Evolutionary conservation across 2,113 vertebrate genomes (phyloP).

Genomic region (Laterallus jamaicensis): DNA sequence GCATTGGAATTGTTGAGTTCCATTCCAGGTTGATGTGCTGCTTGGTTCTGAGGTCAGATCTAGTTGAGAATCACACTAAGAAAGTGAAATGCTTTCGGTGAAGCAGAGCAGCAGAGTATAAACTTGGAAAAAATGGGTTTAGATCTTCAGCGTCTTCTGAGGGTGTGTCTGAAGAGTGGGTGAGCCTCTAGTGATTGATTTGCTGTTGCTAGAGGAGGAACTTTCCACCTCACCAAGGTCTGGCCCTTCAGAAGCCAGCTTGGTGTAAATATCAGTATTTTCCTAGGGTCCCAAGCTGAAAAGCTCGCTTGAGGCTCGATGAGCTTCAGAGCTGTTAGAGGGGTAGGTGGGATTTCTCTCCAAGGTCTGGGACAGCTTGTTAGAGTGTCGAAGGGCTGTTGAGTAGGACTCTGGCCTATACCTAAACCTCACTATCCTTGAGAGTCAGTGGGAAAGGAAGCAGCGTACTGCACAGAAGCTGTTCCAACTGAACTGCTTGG

Average conservation of each 20-base stretch:
- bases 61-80: neutral
- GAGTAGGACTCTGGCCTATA: neutral
- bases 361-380: neutral
- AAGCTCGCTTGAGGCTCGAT: neutral
- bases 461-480: neutral
- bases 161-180: neutral
- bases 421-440: neutral
- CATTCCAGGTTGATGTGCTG: neutral
- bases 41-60: neutral
- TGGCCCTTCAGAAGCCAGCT: neutral
- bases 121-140: neutral
- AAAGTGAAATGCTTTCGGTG: neutral
- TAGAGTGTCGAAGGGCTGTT: neutral
- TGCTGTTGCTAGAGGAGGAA: neutral
- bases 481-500: neutral
- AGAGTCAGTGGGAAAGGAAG: neutral
- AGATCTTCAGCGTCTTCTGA: neutral
- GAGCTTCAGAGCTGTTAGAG: neutral
- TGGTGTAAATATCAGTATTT: neutral
- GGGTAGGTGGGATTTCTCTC: rapidly evolving
- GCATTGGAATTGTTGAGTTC: neutral
- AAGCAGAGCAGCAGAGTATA: neutral
- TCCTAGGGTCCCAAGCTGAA: neutral
- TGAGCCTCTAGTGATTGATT: neutral
- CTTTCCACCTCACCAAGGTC: neutral